phyloP scores from a whole-genome alignment of 1,140 invertebrate genomes.

The Penaeus japonicus region DNA sequence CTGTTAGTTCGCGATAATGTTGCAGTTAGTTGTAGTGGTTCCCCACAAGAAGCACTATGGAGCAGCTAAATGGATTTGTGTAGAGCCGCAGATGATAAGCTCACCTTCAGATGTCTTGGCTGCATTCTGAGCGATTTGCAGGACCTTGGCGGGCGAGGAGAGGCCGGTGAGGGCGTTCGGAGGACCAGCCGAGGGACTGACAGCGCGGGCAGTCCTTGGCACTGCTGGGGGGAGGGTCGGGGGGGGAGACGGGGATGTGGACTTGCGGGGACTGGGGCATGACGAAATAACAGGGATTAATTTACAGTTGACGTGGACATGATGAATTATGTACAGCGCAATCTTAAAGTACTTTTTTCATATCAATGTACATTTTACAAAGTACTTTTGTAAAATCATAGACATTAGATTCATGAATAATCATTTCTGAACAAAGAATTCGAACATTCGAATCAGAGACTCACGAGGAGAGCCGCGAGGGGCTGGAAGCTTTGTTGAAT shows the following conservation, averaged over 20 bases:
- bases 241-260: constrained; percentile 19
- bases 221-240: not conserved
- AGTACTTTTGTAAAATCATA: too few relatives aligned
- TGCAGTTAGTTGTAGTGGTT: too few relatives aligned
- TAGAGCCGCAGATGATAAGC: not conserved
- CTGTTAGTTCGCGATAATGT: too few relatives aligned
- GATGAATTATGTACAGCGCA: too few relatives aligned
- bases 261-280: constrained; percentile 34
- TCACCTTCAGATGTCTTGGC: constrained; percentile 56
- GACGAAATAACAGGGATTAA: not conserved
- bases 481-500: constrained; percentile 43
- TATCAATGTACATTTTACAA: too few relatives aligned
- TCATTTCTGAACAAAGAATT: too few relatives aligned
- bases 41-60: not conserved
- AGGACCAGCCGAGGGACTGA: constrained; percentile 14
- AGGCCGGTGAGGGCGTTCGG: constrained; percentile 38
- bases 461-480: constrained; percentile 41
- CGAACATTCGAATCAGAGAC: not conserved
- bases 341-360: too few relatives aligned
- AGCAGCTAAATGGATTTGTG: not conserved
- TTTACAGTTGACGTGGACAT: not conserved
- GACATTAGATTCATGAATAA: too few relatives aligned
- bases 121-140: constrained; percentile 52
- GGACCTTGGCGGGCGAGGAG: constrained; percentile 55
- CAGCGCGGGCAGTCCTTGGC: constrained; percentile 4